Evolutionary conservation across 2,888 invertebrate species (phyloP).

Genomic region (Tinea trinotella): DNA sequence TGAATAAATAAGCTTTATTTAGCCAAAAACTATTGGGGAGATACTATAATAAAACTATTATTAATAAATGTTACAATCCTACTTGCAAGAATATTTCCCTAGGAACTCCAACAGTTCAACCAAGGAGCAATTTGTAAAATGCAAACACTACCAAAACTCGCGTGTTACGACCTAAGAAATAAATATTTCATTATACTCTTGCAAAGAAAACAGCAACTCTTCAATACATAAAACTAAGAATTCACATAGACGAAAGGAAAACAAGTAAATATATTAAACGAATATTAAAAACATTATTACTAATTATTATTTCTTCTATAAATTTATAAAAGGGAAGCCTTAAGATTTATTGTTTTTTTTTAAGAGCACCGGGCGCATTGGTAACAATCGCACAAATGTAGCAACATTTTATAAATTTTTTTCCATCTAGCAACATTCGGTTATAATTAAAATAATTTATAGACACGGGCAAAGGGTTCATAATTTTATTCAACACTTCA

Average conservation of each 20-base stretch:
- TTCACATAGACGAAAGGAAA: conserved; percentile 19
- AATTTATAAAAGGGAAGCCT: conserved; percentile 43
- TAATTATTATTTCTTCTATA: conserved; percentile 15
- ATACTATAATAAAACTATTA: conserved; percentile 12
- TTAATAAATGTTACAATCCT: conserved; percentile 20
- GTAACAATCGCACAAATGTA: neutral
- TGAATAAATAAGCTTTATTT: conserved; percentile 72
- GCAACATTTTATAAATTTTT: conserved; percentile 10
- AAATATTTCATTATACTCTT: too few species aligned
- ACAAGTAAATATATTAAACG: neutral
- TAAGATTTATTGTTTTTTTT: conserved; percentile 23
- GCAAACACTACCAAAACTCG: too few species aligned
- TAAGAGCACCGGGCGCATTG: conserved; percentile 4
- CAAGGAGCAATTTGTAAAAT: too few species aligned
- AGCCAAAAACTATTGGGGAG: conserved; percentile 49
- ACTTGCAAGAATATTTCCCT: neutral
- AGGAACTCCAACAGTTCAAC: too few species aligned
- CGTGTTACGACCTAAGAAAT: too few species aligned
- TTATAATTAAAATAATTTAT: too few species aligned
- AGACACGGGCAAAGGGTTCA: too few species aligned
- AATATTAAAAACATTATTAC: neutral
- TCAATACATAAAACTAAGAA: neutral
- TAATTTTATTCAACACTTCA: too few species aligned
- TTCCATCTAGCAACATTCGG: conserved; percentile 24
- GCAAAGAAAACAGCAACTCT: too few species aligned